Evolutionary conservation across 2,888 invertebrate species (phyloP).

Genomic region (Cactoblastis cactorum): DNA sequence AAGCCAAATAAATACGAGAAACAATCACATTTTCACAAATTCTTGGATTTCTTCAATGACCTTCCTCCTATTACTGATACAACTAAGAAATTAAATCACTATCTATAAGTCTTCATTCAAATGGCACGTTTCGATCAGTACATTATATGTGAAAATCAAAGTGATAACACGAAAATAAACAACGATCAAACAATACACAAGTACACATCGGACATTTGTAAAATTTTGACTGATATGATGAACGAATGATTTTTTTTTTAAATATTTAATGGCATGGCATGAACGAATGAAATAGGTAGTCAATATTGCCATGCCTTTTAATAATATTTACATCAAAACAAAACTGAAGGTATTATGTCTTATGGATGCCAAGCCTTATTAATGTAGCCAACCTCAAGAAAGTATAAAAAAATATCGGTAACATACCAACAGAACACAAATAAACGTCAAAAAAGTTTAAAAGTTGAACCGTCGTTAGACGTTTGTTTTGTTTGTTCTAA

Average conservation of each 20-base stretch:
- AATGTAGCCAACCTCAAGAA: background rate
- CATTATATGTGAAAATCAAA: background rate
- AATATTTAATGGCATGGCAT: too few relatives aligned
- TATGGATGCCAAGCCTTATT: background rate
- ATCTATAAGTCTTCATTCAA: background rate
- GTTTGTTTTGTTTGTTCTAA: slow-evolving; percentile 26
- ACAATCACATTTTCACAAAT: slow-evolving; percentile 72
- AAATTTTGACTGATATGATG: slow-evolving; percentile 43
- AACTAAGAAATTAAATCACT: background rate
- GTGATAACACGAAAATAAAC: slow-evolving; percentile 59
- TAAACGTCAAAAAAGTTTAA: slow-evolving; percentile 22
- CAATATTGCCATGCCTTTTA: background rate
- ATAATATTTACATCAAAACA: too few relatives aligned
- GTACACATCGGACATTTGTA: slow-evolving; percentile 58
- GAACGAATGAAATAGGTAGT: slow-evolving; percentile 14
- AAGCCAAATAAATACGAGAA: slow-evolving; percentile 73
- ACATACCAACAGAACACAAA: background rate
- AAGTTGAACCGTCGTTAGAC: slow-evolving; percentile 34
- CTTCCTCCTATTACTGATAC: slow-evolving; percentile 14
- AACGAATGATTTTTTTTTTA: slow-evolving; percentile 20
- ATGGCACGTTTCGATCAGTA: background rate
- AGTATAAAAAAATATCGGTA: background rate
- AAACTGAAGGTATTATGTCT: too few relatives aligned
- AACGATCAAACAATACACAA: slow-evolving; percentile 51
- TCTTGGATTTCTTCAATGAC: slow-evolving; percentile 47